Evolutionary conservation across 1,140 invertebrate genomes (phyloP).

Genomic region (Mercenaria mercenaria): DNA sequence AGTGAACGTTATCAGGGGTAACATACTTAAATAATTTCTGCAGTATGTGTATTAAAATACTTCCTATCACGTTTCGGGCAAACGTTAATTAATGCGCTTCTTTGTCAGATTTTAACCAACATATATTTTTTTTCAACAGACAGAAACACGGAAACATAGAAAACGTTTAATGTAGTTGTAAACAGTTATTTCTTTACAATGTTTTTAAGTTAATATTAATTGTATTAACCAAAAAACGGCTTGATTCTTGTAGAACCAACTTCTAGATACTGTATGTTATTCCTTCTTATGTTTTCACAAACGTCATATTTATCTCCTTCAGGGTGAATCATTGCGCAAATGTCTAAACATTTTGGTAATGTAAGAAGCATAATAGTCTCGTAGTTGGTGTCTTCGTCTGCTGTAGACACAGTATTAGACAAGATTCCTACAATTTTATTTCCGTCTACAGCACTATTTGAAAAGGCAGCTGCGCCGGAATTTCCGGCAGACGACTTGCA

Average conservation of each 20-base stretch:
- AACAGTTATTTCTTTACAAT: no score
- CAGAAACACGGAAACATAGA: no score
- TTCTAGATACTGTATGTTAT: slow-evolving; percentile 29
- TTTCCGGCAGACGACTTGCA: slow-evolving; percentile 77
- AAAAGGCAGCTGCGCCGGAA: slow-evolving; percentile 77
- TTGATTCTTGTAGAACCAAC: slow-evolving; percentile 28
- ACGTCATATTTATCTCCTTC: slow-evolving; percentile 70
- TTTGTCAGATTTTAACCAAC: no score
- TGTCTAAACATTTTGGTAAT: slow-evolving; percentile 75
- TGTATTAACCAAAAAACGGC: slow-evolving; percentile 53
- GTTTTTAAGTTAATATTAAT: neutral
- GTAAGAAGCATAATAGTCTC: slow-evolving; percentile 75
- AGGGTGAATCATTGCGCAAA: slow-evolving; percentile 74
- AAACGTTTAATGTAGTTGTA: no score
- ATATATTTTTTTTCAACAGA: no score
- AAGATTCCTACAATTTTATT: slow-evolving; percentile 76
- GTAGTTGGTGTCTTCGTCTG: slow-evolving; percentile 39
- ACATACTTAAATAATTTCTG: no score
- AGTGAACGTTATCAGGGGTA: no score
- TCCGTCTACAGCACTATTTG: slow-evolving; percentile 67
- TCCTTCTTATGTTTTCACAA: slow-evolving; percentile 53
- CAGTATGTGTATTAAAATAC: no score
- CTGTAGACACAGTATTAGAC: slow-evolving; percentile 70
- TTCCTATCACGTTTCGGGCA: no score
- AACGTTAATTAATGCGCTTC: no score